Evolutionary conservation across 1,140 invertebrate genomes (phyloP), one percentile per base, ranked within the genome.

Genomic region (Bombus confusus): DNA sequence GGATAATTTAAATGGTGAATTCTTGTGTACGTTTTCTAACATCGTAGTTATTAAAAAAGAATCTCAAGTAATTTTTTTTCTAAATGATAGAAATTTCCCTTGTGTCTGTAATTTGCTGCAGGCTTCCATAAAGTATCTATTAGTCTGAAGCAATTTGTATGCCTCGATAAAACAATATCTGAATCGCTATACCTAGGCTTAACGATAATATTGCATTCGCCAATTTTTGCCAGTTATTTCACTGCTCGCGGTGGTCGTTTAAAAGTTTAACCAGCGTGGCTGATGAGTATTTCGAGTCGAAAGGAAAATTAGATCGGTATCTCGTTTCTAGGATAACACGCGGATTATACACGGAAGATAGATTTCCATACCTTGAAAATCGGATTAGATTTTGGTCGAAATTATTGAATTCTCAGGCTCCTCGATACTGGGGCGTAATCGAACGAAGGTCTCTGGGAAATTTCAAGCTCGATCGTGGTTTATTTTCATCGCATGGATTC

Each of bases 401-500:
- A 79, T 79, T 62, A 82, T 68, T 66, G 28, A 25, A 74, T 37
- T 76, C 72, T 34, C 31, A 9, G 31, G 22, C 5, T 31, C 3
- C 34, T 34, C 18, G 18, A 34, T 47, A 25, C 12, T 9, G 12
- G 4, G 13, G 0, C 18, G 13, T 52, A 37, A 80, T 72, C 37
- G 75, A 72, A 39, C 10, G 57, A 47, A 72, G 39, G 22, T 41
- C 64, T 64, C 76, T 62, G 41, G 39, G 41, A 83, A 69, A 39
- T 52, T 59, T 85, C 79, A 73, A 22, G 75, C 43, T 34, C 39
- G 22, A 37, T 59, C 64, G 28, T 28, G 18, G 78, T 86, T 89
- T 89, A 88, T 89, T 89, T 88, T 88, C 64, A 86, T 88, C 52
- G 64, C 31, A 18, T n/a, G 73, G 47, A 18, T 79, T 66, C 80